Percentiles rank a stretch among this genome's conserved stretches.
phyloP scores from a whole-genome alignment of 2,888 invertebrate genomes.

The Vanessa cardui region DNA sequence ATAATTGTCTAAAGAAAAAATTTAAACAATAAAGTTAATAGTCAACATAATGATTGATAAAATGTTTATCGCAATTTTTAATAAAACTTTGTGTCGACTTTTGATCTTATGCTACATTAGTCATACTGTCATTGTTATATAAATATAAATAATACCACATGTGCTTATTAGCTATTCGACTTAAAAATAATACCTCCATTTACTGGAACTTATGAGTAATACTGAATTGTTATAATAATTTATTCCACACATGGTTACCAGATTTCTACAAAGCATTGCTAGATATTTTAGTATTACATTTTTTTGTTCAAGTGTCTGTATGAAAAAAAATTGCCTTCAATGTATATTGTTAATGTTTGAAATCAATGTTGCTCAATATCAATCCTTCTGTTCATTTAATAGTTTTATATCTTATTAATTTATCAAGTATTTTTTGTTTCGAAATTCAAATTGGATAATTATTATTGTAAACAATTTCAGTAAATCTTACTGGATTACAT shows the following conservation, averaged over 20 bases:
- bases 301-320: background rate
- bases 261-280: background rate
- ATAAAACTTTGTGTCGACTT: slow-evolving; percentile 1
- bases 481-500: no score
- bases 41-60: background rate
- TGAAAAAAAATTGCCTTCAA: no score
- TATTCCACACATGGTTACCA: slow-evolving; percentile 26
- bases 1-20: no score
- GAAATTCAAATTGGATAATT: no score
- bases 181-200: slow-evolving; percentile 11
- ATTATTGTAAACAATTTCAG: no score
- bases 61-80: background rate
- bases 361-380: no score
- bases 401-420: no score
- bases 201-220: slow-evolving; percentile 33
- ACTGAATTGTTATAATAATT: slow-evolving; percentile 9
- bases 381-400: no score
- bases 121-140: slow-evolving; percentile 20
- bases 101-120: slow-evolving; percentile 22
- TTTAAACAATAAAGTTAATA: no score
- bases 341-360: no score
- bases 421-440: no score
- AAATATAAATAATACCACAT: slow-evolving; percentile 20
- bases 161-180: slow-evolving; percentile 18
- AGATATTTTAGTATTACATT: background rate